A percentile compares a stretch with the other conserved stretches of the same genome.
These are phyloP conservation scores for Salticus scenicus DNA, from an alignment of 2,888 invertebrate species.

Conservation along the genomic window DNA sequence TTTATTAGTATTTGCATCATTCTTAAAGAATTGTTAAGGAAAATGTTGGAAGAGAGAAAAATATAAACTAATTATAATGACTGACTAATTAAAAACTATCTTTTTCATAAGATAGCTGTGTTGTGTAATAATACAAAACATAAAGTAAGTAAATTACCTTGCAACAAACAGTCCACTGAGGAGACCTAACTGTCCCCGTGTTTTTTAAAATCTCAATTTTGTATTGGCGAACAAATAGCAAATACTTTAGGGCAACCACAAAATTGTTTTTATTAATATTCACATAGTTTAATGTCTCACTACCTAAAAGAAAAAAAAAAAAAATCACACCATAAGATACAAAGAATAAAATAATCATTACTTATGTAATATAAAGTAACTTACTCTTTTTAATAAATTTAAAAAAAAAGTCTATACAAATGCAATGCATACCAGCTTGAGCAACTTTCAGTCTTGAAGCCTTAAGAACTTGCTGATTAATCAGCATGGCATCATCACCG, in stretches of 20 bases:
- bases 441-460: neutral
- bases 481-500: constrained; percentile 31
- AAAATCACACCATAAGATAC: too few relatives aligned
- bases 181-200: constrained; percentile 18
- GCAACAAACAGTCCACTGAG: constrained; percentile 22
- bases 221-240: constrained; percentile 21
- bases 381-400: too few relatives aligned
- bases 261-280: constrained; percentile 19
- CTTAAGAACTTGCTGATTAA: constrained; percentile 6
- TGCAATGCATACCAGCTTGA: neutral
- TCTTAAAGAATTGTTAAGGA: too few relatives aligned
- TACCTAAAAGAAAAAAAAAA: neutral
- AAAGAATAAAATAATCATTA: too few relatives aligned
- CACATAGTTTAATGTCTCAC: constrained; percentile 24
- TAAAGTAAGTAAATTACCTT: constrained; percentile 32
- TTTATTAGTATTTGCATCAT: too few relatives aligned
- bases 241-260: neutral
- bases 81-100: too few relatives aligned
- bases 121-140: too few relatives aligned
- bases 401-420: too few relatives aligned
- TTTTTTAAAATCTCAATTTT: constrained; percentile 32
- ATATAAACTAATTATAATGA: too few relatives aligned
- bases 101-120: too few relatives aligned
- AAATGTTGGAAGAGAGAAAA: too few relatives aligned
- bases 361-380: too few relatives aligned